These are phyloP conservation scores for Spodoptera exigua DNA, from an alignment of 2,888 invertebrate species.

Conservation along the genomic window DNA sequence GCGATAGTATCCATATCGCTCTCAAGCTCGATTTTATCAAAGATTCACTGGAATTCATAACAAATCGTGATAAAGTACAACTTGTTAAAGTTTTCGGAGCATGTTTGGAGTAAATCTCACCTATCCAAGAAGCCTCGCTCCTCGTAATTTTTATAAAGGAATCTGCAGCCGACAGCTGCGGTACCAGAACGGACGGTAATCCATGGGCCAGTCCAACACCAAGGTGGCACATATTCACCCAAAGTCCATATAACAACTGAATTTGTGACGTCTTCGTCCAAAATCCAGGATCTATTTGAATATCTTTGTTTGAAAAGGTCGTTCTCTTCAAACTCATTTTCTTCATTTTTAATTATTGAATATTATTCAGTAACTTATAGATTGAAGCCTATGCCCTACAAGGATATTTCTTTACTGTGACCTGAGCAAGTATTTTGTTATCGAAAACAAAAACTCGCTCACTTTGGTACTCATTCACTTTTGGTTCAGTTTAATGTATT, in stretches of 20 bases:
- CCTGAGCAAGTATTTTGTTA: too few species aligned
- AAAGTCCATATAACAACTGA: constrained; percentile 73
- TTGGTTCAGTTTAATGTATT: too few species aligned
- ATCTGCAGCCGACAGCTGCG: constrained; percentile 82
- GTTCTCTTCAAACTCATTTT: background rate
- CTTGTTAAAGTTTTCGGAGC: too few species aligned
- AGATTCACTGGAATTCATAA: too few species aligned
- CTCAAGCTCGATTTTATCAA: too few species aligned
- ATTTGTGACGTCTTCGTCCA: constrained; percentile 69
- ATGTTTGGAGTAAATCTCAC: constrained; percentile 81
- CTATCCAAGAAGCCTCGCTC: constrained; percentile 90
- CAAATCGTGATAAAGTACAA: too few species aligned
- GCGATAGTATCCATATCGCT: too few species aligned
- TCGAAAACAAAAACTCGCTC: too few species aligned
- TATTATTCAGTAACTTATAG: background rate
- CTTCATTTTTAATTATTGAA: background rate
- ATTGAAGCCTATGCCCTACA: too few species aligned
- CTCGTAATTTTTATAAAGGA: constrained; percentile 79
- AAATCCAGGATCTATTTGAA: constrained; percentile 67
- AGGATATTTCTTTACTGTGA: too few species aligned
- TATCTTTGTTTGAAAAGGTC: accelerated
- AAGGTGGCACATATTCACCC: constrained; percentile 88
- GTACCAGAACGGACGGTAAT: constrained; percentile 89
- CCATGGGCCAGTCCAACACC: constrained; percentile 90
- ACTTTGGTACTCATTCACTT: too few species aligned